Conservation (phyloP, 2,888 invertebrate genomes). For the Ormyrus pomaceus region DNA sequence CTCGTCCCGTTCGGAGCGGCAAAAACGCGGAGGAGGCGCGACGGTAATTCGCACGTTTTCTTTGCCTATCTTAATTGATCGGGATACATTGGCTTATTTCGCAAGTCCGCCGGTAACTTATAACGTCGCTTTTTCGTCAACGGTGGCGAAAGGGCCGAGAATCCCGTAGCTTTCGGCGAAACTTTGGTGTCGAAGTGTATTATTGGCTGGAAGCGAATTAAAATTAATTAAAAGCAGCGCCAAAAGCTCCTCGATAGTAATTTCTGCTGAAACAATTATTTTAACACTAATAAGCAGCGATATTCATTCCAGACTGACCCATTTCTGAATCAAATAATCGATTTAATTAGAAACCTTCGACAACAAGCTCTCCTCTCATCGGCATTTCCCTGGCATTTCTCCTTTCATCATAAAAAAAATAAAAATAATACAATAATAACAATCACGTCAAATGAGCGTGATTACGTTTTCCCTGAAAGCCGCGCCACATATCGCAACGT, state of each 20-base stretch:
- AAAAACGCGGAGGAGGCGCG: constrained; percentile 23
- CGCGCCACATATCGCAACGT: constrained; percentile 41
- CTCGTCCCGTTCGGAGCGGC: constrained; percentile 23
- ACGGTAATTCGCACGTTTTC: neutral
- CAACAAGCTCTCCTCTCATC: neutral
- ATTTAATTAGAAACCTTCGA: neutral
- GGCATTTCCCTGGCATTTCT: neutral
- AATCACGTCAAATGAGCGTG: constrained; percentile 10
- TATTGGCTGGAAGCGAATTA: too few species aligned
- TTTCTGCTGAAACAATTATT: too few species aligned
- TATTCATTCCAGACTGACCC: too few species aligned
- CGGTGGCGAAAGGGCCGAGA: too few species aligned
- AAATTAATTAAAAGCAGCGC: too few species aligned
- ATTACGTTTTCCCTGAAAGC: constrained; percentile 20
- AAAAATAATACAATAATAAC: neutral
- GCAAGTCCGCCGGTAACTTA: too few species aligned
- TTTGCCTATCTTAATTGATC: constrained; percentile 8
- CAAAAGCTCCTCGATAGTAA: too few species aligned
- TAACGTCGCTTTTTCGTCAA: too few species aligned
- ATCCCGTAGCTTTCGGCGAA: too few species aligned
- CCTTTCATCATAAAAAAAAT: neutral
- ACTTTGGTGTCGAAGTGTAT: too few species aligned
- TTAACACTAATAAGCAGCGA: too few species aligned
- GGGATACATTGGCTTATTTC: neutral
- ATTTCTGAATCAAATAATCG: neutral